Base-by-base conservation (phyloP, 2,888 invertebrate species). In the Callimorpha dominula region DNA sequence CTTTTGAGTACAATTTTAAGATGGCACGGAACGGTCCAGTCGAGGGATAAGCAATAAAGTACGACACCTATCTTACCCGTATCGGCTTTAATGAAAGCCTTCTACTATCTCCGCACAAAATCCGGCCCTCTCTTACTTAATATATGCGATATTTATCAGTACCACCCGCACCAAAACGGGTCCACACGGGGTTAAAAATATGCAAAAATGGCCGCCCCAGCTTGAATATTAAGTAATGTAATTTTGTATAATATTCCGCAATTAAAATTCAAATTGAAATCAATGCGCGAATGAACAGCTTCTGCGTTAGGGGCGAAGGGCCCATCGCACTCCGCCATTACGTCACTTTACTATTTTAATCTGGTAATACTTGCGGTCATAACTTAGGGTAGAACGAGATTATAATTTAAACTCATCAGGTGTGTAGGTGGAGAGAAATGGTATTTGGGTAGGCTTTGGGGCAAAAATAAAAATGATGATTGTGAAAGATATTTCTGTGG, bases 241-340 rank as follows among this genome's bases (percentile, higher is more conserved):
- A 94, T 95, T 94, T 94, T 93, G 92, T 93, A 93, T 94, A 95
- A 96, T 96, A 96, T 95, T 94, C 93, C 89, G 86, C 95, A 95
- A 96, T 96, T 96, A 96, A 96, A 95, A 95, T 96, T 95, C 92
- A 96, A 96, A 96, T 96, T 96, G 96, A 96, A 96, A 96, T 95
- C 96, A 95, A 95, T 95, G 95, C 94, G 89, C 89, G 91, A 89
- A 89, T 91, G 93, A 92, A 91, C 90, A 90, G 85, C 77, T 85
- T 79, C 86, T 83, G 78, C 77, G 84, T 43, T 12, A 66, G 71
- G 73, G 69, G 69, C 49, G 49, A 52, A 52, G 40, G 57, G 49
- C 50, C 65, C 62, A 40, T 66, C 50, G 52, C 50, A 7, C 31
- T 6, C 31, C 62, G 40, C 62, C 69, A 69, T 69, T 50, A 69